Base-by-base conservation (phyloP, 2,797 vertebrate species). In the Rachycentron canadum region DNA sequence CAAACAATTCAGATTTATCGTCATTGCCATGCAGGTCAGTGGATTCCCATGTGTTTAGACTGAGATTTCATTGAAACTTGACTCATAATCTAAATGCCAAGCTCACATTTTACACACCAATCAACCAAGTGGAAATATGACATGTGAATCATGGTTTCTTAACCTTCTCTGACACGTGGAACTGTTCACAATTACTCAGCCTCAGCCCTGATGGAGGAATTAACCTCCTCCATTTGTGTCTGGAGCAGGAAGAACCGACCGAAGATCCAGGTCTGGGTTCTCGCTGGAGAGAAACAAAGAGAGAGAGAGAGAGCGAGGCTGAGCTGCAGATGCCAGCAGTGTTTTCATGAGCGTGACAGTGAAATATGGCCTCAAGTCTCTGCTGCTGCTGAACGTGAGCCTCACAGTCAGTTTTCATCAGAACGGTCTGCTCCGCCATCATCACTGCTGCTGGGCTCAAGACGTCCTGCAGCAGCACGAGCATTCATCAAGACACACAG, bases 391-490 rank as follows among this genome's bases (percentile, higher is more conserved):
- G 65, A 73, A 82, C 76, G 71, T 61, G 32, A 83, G 58, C 60
- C 81, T 77, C 55, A 52, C 77, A 65, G 69, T 85, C 84, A 74
- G 53, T 57, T 80, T 83, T 84, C 81, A 77, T 84, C 69, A 76
- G 56, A 65, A 52, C 19, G 32, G 67, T 76, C 72, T 55, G 79
- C 69, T 78, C 60, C 7, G 61, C 77, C 79, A 79, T 81, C 84
- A 81, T 79, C 73, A 50, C 69, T 43, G 21, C 41, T 71, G 21
- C 49, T 21, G 65, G 63, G 62, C 69, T 67, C 28, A 62, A 81
- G 69, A 74, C 21, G 66, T 67, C 78, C 68, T 50, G 63, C 62
- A 58, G 73, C 45, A 50, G 41, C 72, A 25, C 19, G 0, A 25
- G 60, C 65, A 79, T 90, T 70, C 75, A 83, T 86, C 83, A 86